Base-by-base conservation (phyloP, 2,797 vertebrate genomes). In the Caiman crocodilus region DNA sequence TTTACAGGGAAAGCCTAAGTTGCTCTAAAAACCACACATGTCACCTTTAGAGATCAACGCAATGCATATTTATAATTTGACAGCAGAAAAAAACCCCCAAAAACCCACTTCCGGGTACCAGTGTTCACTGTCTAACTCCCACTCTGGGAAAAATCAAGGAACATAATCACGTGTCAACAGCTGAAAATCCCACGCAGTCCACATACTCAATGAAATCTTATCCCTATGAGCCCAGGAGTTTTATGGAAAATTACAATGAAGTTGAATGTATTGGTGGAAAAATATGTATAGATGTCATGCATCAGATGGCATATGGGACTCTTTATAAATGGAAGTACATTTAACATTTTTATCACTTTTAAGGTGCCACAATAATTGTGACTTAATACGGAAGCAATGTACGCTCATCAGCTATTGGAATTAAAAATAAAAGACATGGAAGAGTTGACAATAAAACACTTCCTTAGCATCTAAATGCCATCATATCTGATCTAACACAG, bases 111-210 rank as follows among this genome's bases (percentile, higher is more conserved):
- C 32, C 59, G 88, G 15, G 56, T 32, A 84, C 32, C 79, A 4
- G 1, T 7, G 42, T 50, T 91, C 30, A 13, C 75, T 80, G 71
- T 90, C 60, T 76, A 60, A 32, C 79, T 86, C 67, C 32, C 73
- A 35, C 6, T 18, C 6, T 32, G 20, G 30, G 32, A 84, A 91
- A 50, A 89, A 90, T 9, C 3, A 56, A 82, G 60, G 56, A 0
- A 0, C 2, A 4, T 13, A 85, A 61, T 14, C 0, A 0, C 16
- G 8, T 42, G 17, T 15, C 67, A 79, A 75, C 15, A 85, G 23
- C 21, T 56, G 26, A 88, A 86, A 94, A 84, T 26, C 42, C 28
- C 55, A 16, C 6, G 23, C 57, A 74, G 25, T 30, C 74, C 76
- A 84, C 3, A 32, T 0, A 2, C 55, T 63, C 71, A 83, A 12